Conservation (phyloP, 2,797 vertebrate genomes). For the Babyrousa celebensis region DNA sequence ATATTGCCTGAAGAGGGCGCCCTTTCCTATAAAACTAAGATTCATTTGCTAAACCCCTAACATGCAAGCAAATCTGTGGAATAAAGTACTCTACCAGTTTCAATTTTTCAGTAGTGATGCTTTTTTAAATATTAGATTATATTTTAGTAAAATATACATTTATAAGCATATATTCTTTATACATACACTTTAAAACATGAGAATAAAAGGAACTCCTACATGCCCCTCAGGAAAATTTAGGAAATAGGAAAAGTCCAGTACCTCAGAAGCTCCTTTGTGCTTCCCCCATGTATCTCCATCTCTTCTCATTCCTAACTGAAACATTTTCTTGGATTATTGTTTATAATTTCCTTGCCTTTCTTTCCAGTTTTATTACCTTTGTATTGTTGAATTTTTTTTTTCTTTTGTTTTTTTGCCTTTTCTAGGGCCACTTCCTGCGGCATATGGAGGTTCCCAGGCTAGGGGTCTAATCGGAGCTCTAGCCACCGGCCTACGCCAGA, state of each 20-base stretch:
- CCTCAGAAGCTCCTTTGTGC: background rate
- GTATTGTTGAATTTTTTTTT: background rate
- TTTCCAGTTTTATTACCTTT: background rate
- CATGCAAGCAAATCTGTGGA: background rate
- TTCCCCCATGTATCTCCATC: background rate
- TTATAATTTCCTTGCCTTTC: conserved; percentile 8
- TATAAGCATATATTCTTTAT: background rate
- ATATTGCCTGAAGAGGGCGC: conserved; percentile 85
- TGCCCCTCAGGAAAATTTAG: background rate
- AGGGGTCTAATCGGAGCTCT: no score
- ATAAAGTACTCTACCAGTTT: background rate
- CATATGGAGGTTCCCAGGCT: no score
- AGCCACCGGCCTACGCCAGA: no score
- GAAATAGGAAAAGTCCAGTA: background rate
- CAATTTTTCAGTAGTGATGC: background rate
- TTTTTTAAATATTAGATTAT: background rate
- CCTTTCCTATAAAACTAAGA: conserved; percentile 47
- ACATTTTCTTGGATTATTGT: background rate
- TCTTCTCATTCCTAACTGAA: background rate
- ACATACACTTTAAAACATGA: background rate
- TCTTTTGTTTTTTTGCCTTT: background rate
- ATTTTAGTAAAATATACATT: background rate
- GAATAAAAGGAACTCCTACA: background rate
- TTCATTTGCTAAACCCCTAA: background rate
- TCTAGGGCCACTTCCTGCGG: no score